Evolutionary conservation across 2,888 invertebrate species (phyloP), one percentile per base, ranked within the genome.

Genomic region (Polydrusus pterygomalis): DNA sequence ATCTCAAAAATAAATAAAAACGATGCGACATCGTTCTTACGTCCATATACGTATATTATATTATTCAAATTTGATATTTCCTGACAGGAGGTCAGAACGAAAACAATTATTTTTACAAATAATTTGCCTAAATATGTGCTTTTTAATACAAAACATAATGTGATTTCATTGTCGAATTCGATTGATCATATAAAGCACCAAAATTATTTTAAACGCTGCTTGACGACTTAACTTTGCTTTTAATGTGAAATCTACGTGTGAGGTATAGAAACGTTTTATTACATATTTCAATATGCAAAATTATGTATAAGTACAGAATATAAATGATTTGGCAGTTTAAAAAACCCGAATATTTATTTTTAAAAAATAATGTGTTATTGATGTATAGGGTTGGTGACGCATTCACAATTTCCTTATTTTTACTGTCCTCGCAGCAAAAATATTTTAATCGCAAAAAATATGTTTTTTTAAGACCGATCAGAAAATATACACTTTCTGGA

Each of bases 301-400:
- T n/a, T 54, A 25, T 30, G n/a, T 30, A 6, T n/a, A n/a, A n/a
- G n/a, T n/a, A 5, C 3, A 30, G 54, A 54, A 54, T 54, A 25
- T 51, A 51, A 51, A 51, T 51, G 51, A 51, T 11, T 51, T 11
- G 25, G 51, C 20, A 17, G 3, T 54, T 54, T 54, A n/a, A 20
- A 13, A 54, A 54, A 54, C 30, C 20, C 13, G 25, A 64, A 47
- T 30, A 2, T 25, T 47, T 64, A 64, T 64, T 64, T 64, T 64
- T 13, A n/a, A 51, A 11, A 51, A 5, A 13, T 45, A n/a, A 34
- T 34, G 34, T 34, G 5, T 9, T 34, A 34, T 34, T 34, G 34
- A 6, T 34, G 10, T 34, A 34, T 34, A 34, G 34, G 1, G 34
- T 7, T 1, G 34, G 8, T 7, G 34, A 34, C 7, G 34, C 34